Evolutionary conservation across 2,888 invertebrate genomes (phyloP), one percentile per base, ranked within the genome.

Genomic region (Stenichneumon culpator): DNA sequence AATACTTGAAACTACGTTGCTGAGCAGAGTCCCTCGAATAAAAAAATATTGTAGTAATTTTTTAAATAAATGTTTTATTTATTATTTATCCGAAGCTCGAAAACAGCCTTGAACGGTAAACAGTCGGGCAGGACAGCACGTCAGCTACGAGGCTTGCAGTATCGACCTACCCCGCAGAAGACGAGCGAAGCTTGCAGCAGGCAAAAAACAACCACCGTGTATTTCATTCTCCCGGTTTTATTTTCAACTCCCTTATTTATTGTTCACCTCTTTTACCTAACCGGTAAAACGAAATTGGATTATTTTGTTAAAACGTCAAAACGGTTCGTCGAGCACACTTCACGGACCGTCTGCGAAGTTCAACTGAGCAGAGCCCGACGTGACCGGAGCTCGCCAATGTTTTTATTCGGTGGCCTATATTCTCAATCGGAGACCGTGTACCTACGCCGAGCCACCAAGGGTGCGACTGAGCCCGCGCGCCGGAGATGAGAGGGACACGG

Each of bases 141-240:
- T 19, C 11, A 44, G n/a, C 36, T 72, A 44, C 50, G 73, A 79
- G 70, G 70, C 16, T 79, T 83, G 74, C 50, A 16, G 19, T 52
- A 82, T 79, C 73, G 78, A 86, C 87, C 70, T 91, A 92, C 92
- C 92, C 90, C 92, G 73, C 89, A 89, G 68, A 73, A 79, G 81
- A 90, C 89, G 69, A 88, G 74, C 69, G 86, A 75, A 50, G 83
- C 87, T 39, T 90, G 89, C 39, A 90, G 83, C 69, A 90, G 77
- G 83, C 85, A 89, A 69, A 87, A 70, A 57, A 79, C 77, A 69
- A 91, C 19, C 63, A 87, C 74, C 39, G 87, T 57, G 65, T 87
- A 82, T 82, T 75, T 89, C 91, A 91, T 91, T 25, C 60, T 83
- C 63, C 25, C 75, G 82, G 67, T 25, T 75, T 73, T 22, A 14